Evolutionary conservation across 2,888 invertebrate genomes (phyloP), one percentile per base, ranked within the genome.

Genomic region (Cryptocephalus primarius): DNA sequence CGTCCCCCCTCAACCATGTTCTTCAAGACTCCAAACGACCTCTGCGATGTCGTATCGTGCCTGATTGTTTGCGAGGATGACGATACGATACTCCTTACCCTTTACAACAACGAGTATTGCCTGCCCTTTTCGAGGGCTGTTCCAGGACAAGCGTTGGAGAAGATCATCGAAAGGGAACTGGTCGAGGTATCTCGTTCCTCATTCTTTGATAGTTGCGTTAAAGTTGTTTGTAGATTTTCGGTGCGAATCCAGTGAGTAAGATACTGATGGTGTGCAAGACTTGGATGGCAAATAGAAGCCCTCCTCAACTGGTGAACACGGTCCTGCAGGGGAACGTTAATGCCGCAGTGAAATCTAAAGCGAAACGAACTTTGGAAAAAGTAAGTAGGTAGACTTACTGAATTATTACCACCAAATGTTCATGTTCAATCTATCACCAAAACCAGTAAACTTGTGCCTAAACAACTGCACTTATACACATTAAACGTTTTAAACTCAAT

Each of bases 41-140:
- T 59, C 8, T 51, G 53, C 38, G 62, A 65, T 53, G 57, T 60
- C 8, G 53, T 64, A 9, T 68, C 68, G 1, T 45, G 62, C 32
- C 51, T 60, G 8, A 52, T 61, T 31, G 60, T 52, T 48, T 66
- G 66, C 46, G 36, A 46, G 0, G 48, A 51, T 4, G 68, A 68
- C 39, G 50, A 48, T 31, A 60, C 64, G n/a, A 48, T 64, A 33
- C 50, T 68, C 59, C 46, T 65, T 22, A 57, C 56, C 3, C 48
- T 61, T 9, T 64, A 66, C 39, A 55, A 57, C n/a, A 56, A 56
- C 33, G 66, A 66, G 42, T 64, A 61, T 47, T 65, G 64, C 63
- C 52, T 68, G 45, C 67, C 68, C 9, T 57, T 57, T 6, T 50
- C 58, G 4, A 64, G 60, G 56, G 56, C 60, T 9, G 13, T 49